Conservation (phyloP, 2,113 vertebrate species). For the Eidolon helvum region DNA sequence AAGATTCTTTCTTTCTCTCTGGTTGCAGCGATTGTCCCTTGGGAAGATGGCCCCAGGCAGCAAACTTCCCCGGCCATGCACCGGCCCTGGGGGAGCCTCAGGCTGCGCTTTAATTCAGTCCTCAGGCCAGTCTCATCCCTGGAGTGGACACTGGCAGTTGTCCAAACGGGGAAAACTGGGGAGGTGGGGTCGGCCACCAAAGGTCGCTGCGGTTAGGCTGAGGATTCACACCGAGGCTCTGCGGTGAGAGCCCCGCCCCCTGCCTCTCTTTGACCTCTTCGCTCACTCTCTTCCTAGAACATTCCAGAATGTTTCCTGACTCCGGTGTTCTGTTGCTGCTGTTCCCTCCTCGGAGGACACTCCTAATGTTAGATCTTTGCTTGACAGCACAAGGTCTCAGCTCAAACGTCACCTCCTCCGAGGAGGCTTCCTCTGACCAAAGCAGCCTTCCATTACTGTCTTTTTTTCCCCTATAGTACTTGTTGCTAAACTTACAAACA, state of each 20-base stretch:
- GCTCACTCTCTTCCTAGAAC: not conserved
- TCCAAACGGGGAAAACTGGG: not conserved
- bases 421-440: not conserved
- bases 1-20: not conserved
- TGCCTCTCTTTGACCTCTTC: not conserved
- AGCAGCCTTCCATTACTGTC: not conserved
- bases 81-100: accelerated
- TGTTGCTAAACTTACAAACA: not conserved
- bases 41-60: not conserved
- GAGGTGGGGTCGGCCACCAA: not conserved
- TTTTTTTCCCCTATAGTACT: accelerated
- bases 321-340: not conserved
- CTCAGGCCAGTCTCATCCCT: too few relatives aligned
- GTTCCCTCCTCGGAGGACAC: not conserved
- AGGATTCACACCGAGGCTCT: not conserved
- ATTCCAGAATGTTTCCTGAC: not conserved
- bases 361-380: not conserved
- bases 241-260: not conserved
- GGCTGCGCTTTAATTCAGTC: not conserved
- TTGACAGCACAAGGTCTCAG: not conserved
- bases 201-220: not conserved
- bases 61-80: not conserved
- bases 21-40: not conserved
- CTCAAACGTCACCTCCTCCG: not conserved
- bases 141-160: not conserved